Base-by-base conservation (phyloP, 2,888 invertebrate genomes). In the Furcula furcula region DNA sequence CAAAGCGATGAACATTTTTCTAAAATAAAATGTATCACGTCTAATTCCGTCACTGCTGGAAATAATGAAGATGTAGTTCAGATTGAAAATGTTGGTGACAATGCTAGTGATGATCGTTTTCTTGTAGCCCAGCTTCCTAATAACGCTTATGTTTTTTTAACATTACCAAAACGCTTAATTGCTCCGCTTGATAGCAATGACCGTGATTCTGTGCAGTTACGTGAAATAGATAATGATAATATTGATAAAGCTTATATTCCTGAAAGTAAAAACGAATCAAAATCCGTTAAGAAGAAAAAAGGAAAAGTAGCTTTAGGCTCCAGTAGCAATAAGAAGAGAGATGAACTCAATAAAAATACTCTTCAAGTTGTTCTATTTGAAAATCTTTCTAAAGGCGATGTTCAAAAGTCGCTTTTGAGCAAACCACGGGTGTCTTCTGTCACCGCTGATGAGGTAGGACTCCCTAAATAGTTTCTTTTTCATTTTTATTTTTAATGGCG, bases 121-220 rank as follows among this genome's bases (percentile, higher is more conserved):
- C 40, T 69, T 29, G 43, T 74, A 47, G 57, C 70, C 20, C 68
- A 76, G 39, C 57, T 76, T 45, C 62, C 74, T 57, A 74, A 75
- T 55, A 78, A 76, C 55, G 68, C 82, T 69, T 79, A 70, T 48
- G 55, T 79, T 34, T 70, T 78, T 56, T 63, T 81, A 72, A 78
- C 81, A 53, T 62, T 77, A 49, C 76, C 79, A 41, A 67, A 75
- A 55, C 65, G 67, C 66, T 67, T 73, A 47, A 41, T 67, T 31
- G 45, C 52, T 26, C 38, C 60, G 34, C 29, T 49, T 40, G 38
- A 40, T 46, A 53, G 42, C 37, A 46, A 47, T 42, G 52, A 59
- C 37, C 49, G 55, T 38, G 29, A 44, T 18, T 26, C 37, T 37
- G 34, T 50, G 16, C 44, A 47, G 38, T 29, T 64, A 33, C 46